Evolutionary conservation across 2,113 vertebrate species (phyloP).

Genomic region (Chionomys nivalis): DNA sequence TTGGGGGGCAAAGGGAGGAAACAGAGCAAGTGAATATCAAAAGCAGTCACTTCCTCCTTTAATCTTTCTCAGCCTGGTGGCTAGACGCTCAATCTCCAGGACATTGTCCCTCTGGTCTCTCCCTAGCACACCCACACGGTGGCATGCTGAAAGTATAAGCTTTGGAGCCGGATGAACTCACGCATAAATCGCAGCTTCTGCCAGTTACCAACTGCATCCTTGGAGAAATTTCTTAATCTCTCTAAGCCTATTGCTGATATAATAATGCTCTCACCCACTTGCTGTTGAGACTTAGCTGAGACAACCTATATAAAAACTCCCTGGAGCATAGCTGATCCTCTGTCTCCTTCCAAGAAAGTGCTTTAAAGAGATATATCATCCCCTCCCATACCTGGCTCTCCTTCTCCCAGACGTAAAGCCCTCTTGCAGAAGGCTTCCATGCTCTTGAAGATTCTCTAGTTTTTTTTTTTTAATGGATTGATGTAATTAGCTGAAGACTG

Average conservation of each 20-base stretch:
- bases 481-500: constrained; percentile 66
- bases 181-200: background rate
- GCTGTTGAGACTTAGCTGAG: background rate
- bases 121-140: background rate
- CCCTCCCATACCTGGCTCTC: background rate
- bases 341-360: constrained; percentile 44
- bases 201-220: background rate
- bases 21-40: background rate
- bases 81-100: background rate
- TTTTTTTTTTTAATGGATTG: constrained; percentile 67
- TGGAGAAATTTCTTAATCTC: constrained; percentile 15
- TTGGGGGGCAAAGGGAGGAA: background rate
- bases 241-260: background rate
- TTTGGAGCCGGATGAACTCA: background rate
- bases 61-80: background rate
- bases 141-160: background rate
- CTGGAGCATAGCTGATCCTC: background rate
- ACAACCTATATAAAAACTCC: background rate
- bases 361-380: background rate
- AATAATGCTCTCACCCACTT: background rate
- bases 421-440: constrained; percentile 1
- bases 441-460: constrained; percentile 38
- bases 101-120: background rate
- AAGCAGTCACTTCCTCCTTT: background rate
- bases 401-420: background rate